phyloP scores from a whole-genome alignment of 2,888 invertebrate genomes.

The Gandaritis pyraliata region DNA sequence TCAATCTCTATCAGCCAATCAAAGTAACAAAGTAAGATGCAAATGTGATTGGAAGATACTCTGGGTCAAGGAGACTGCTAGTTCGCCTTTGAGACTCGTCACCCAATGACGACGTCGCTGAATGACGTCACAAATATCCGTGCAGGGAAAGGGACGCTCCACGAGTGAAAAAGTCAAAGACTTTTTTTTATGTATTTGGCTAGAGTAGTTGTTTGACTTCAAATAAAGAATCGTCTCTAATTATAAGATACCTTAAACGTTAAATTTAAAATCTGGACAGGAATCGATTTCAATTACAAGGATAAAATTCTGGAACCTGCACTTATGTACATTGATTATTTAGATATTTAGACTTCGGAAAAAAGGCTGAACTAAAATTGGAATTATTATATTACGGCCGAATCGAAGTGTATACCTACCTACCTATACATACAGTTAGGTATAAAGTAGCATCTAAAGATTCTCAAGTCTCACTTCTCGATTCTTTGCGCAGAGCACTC shows the following conservation, averaged over 20 bases:
- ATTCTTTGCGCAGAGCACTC: slow-evolving; percentile 42
- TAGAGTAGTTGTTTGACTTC: too few relatives aligned
- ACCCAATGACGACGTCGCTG: slow-evolving; percentile 11
- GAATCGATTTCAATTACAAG: too few relatives aligned
- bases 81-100: slow-evolving; percentile 13
- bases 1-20: slow-evolving; percentile 7
- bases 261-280: too few relatives aligned
- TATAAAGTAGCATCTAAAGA: slow-evolving; percentile 35
- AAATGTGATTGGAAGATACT: slow-evolving; percentile 29
- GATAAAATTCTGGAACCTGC: too few relatives aligned
- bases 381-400: background rate
- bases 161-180: background rate
- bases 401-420: background rate
- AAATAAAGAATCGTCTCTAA: too few relatives aligned
- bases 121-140: slow-evolving; percentile 1
- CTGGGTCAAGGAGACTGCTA: slow-evolving; percentile 30
- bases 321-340: background rate
- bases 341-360: background rate
- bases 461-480: slow-evolving; percentile 35
- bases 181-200: too few relatives aligned
- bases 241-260: too few relatives aligned
- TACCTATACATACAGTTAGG: slow-evolving; percentile 6
- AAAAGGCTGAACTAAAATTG: background rate
- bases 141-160: background rate
- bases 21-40: slow-evolving; percentile 22